A percentile compares a stretch with the other conserved stretches of the same genome.
Evolutionary conservation across 2,888 invertebrate genomes (phyloP).

Genomic region (Drosophila picticornis): DNA sequence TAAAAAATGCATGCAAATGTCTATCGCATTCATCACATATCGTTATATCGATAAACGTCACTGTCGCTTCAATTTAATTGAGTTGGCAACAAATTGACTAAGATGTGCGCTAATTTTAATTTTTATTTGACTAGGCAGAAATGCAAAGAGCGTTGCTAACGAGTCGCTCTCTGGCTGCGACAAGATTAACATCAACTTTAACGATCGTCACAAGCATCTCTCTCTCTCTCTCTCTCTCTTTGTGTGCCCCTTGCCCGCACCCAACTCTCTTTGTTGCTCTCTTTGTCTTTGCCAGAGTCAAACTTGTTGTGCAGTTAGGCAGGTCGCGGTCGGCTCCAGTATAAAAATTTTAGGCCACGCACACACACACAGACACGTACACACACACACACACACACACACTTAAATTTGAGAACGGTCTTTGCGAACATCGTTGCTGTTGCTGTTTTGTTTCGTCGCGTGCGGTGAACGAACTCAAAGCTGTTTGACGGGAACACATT

Average conservation of each 20-base stretch:
- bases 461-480: constrained; percentile 85
- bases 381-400: constrained; percentile 1
- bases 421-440: constrained; percentile 17
- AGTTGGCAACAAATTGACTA: constrained; percentile 38
- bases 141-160: constrained; percentile 52
- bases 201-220: constrained; percentile 50
- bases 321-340: constrained; percentile 63
- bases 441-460: constrained; percentile 36
- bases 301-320: constrained; percentile 77
- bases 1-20: constrained; percentile 1
- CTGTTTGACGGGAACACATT: constrained; percentile 83
- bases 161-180: constrained; percentile 36
- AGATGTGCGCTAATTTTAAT: constrained; percentile 52
- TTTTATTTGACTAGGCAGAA: constrained; percentile 17
- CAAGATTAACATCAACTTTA: constrained; percentile 54
- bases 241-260: neutral
- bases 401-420: constrained; percentile 14
- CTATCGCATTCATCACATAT: constrained; percentile 30
- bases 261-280: neutral
- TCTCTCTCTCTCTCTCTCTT: neutral
- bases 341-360: constrained; percentile 72
- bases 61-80: constrained; percentile 36
- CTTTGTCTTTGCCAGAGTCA: constrained; percentile 14
- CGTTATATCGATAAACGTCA: constrained; percentile 58
- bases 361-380: constrained; percentile 24